Conservation (phyloP, 2,888 invertebrate species). For the Drosophila recens region DNA sequence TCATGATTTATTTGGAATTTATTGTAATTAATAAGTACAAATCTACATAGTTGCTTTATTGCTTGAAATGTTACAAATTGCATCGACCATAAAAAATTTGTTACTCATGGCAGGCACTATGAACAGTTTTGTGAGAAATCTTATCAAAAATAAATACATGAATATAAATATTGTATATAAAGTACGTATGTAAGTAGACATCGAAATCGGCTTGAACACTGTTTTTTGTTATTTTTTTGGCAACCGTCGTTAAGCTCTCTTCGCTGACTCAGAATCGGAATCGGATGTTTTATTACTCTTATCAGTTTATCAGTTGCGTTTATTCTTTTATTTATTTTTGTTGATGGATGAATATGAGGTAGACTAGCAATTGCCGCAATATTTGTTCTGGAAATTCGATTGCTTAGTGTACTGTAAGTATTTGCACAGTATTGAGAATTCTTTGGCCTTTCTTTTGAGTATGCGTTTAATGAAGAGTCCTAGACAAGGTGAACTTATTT, state of each 20-base stretch:
- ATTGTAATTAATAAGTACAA: constrained; percentile 48
- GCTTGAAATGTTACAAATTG: constrained; percentile 51
- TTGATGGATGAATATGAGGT: constrained; percentile 64
- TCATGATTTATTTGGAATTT: constrained; percentile 49
- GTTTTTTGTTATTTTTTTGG: constrained; percentile 40
- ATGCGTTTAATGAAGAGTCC: constrained; percentile 42
- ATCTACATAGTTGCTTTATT: constrained; percentile 40
- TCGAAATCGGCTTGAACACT: constrained; percentile 62
- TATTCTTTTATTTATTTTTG: background rate
- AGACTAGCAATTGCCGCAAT: constrained; percentile 68
- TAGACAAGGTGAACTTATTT: constrained; percentile 63
- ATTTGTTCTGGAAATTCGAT: constrained; percentile 60
- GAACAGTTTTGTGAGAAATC: constrained; percentile 37
- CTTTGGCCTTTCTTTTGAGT: constrained; percentile 74
- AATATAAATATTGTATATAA: constrained; percentile 40
- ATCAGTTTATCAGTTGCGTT: constrained; percentile 7
- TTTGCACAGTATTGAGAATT: constrained; percentile 69
- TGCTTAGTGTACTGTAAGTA: constrained; percentile 46
- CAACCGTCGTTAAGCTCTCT: constrained; percentile 48
- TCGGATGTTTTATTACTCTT: constrained; percentile 12
- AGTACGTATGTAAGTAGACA: constrained; percentile 31
- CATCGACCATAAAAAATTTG: constrained; percentile 9
- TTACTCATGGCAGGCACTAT: constrained; percentile 51
- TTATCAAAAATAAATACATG: constrained; percentile 56
- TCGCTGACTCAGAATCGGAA: constrained; percentile 25